Conservation (phyloP, 2,113 vertebrate genomes). For the Anseranas semipalmata region DNA sequence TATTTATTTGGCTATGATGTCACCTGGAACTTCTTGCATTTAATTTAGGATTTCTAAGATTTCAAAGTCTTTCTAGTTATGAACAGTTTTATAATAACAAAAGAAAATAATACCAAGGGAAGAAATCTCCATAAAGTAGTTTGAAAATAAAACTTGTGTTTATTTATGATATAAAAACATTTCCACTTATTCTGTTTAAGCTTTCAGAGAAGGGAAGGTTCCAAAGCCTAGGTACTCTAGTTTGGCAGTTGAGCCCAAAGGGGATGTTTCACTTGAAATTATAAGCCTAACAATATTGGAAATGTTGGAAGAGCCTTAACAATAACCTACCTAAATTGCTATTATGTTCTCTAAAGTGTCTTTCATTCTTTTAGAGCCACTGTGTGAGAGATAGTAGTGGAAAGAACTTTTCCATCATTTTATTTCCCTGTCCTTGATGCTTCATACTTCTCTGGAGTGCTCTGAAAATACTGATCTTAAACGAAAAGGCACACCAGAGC, state of each 20-base stretch:
- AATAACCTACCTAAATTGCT: background rate
- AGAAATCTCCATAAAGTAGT: background rate
- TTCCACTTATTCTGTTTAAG: background rate
- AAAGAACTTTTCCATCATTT: background rate
- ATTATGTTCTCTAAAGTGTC: background rate
- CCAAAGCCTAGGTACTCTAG: background rate
- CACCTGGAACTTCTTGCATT: background rate
- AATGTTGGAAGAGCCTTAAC: background rate
- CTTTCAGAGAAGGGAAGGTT: background rate
- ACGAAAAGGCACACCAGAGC: background rate
- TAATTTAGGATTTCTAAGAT: background rate
- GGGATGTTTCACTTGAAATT: background rate
- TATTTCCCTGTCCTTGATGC: background rate
- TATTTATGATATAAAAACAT: background rate
- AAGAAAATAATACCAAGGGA: background rate
- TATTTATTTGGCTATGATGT: background rate
- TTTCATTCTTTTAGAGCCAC: background rate
- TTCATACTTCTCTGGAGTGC: background rate
- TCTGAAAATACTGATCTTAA: background rate
- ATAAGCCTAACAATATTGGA: background rate
- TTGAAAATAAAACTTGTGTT: background rate
- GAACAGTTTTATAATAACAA: background rate
- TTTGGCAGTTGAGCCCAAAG: background rate
- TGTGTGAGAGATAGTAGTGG: background rate
- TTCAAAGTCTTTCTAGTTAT: background rate